Evolutionary conservation across 2,888 invertebrate genomes (phyloP).

Genomic region (Ochropleura leucogaster): DNA sequence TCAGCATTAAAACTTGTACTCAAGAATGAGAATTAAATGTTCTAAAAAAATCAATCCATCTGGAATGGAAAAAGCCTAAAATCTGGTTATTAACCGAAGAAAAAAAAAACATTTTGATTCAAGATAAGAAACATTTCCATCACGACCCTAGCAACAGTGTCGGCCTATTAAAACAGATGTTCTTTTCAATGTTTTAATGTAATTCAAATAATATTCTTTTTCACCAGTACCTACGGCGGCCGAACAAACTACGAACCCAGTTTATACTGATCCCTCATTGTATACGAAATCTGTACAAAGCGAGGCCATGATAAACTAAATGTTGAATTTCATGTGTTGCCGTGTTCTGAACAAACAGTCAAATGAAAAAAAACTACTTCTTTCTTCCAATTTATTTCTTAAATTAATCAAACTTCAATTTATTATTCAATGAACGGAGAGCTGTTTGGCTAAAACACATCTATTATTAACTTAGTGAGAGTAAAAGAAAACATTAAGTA

Average conservation of each 20-base stretch:
- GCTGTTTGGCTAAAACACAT: slow-evolving; percentile 20
- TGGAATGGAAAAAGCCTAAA: too few species aligned
- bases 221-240: not conserved
- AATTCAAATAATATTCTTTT: not conserved
- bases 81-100: not conserved
- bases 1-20: too few species aligned
- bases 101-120: not conserved
- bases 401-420: slow-evolving; percentile 1
- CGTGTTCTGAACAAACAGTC: not conserved
- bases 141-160: not conserved
- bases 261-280: too few species aligned
- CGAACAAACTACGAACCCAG: too few species aligned
- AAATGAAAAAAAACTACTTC: not conserved
- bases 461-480: slow-evolving; percentile 21
- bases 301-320: too few species aligned
- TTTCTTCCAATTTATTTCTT: not conserved
- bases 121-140: not conserved
- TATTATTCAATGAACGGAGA: slow-evolving; percentile 2
- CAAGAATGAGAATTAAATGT: too few species aligned
- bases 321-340: too few species aligned
- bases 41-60: too few species aligned
- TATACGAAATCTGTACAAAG: too few species aligned
- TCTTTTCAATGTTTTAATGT: not conserved
- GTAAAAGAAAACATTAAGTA: not conserved
- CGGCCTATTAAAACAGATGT: not conserved